Evolutionary conservation across 2,797 vertebrate genomes (phyloP).

Genomic region (Pseudochirops cupreus): DNA sequence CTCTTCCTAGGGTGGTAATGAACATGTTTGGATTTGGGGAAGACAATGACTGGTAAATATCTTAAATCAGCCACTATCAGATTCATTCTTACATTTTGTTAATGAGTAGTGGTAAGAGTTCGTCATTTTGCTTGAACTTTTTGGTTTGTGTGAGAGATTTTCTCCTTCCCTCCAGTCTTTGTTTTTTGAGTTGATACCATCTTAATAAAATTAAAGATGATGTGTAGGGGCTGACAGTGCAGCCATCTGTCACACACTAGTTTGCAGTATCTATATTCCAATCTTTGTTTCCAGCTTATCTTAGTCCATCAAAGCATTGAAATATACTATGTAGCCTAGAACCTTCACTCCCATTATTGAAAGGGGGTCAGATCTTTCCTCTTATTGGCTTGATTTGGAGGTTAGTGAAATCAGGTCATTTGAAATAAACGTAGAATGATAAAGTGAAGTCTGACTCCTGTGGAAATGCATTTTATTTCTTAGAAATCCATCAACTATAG

Average conservation of each 20-base stretch:
- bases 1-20: conserved; percentile 46
- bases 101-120: conserved; percentile 44
- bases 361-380: conserved; percentile 45
- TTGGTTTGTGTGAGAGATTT: conserved; percentile 33
- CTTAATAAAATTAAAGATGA: conserved; percentile 51
- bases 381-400: conserved; percentile 55
- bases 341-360: conserved; percentile 33
- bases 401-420: conserved; percentile 20
- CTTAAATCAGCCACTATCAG: not conserved
- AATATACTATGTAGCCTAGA: conserved; percentile 14
- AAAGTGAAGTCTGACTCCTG: conserved; percentile 33
- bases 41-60: conserved; percentile 27
- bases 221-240: conserved; percentile 19
- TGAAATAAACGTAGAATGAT: conserved; percentile 61
- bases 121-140: conserved; percentile 35
- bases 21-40: conserved; percentile 47
- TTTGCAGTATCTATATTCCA: conserved; percentile 20
- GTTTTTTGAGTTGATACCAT: conserved; percentile 44
- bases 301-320: conserved; percentile 7
- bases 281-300: conserved; percentile 14
- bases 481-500: conserved; percentile 34
- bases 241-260: conserved; percentile 29
- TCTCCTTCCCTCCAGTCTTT: not conserved
- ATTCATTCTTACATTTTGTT: conserved; percentile 43
- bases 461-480: conserved; percentile 52